Percentiles rank a stretch among this genome's conserved stretches.
Conservation (phyloP, 2,888 invertebrate genomes). For the Alentia gelatinosa region DNA sequence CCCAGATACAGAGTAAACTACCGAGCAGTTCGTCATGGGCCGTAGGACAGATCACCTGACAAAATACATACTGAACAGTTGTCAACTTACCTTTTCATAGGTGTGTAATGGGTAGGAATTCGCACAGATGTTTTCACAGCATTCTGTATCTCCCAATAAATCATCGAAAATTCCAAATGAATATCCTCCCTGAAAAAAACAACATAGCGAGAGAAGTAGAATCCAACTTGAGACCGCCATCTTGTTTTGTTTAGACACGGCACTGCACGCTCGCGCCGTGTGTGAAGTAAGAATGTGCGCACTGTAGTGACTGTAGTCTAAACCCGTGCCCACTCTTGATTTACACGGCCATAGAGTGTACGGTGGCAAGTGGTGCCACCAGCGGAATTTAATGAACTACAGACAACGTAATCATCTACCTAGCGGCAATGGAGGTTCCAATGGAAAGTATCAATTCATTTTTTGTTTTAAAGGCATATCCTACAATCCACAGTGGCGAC, state of each 20-base stretch:
- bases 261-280: too few relatives aligned
- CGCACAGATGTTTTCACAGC: slow-evolving; percentile 71
- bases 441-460: too few relatives aligned
- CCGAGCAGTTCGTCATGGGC: not conserved
- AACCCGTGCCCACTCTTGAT: too few relatives aligned
- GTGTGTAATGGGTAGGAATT: slow-evolving; percentile 73
- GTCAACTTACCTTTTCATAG: slow-evolving; percentile 68
- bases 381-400: too few relatives aligned
- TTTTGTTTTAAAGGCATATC: too few relatives aligned
- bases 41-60: not conserved
- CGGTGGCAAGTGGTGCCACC: too few relatives aligned
- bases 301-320: too few relatives aligned
- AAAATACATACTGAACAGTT: not conserved
- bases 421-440: too few relatives aligned
- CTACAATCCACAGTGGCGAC: too few relatives aligned
- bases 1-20: not conserved
- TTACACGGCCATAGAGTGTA: too few relatives aligned
- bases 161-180: slow-evolving; percentile 50
- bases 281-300: too few relatives aligned
- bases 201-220: slow-evolving; percentile 8
- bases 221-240: slow-evolving; percentile 13
- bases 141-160: slow-evolving; percentile 3
- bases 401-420: too few relatives aligned
- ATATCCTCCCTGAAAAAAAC: not conserved
- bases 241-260: slow-evolving; percentile 49